Evolutionary conservation across 2,797 vertebrate species (phyloP), one percentile per base, ranked within the genome.

Genomic region (Denticeps clupeoides): DNA sequence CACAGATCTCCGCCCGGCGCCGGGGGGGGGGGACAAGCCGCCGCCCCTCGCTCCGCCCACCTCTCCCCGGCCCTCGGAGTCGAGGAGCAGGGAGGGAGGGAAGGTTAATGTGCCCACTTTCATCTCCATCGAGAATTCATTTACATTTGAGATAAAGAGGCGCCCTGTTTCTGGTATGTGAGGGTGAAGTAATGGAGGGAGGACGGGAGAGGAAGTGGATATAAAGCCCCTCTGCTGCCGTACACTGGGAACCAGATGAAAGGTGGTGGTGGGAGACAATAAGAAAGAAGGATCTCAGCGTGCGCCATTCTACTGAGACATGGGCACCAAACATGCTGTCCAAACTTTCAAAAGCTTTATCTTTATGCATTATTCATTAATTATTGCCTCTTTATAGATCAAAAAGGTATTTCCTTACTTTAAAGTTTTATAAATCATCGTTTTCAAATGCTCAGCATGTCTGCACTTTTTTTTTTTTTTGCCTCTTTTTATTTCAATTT

Each of bases 91-190:
- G 40, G 19, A 47, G 19, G 4, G n/a, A 51, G 50, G 37, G 83
- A 95, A 97, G 92, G 91, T 97, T 97, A 97, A 96, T 89, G 84
- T 88, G 84, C 84, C 72, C 74, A 89, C 93, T 98, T 98, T 98
- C 93, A 98, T 98, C 92, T 96, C 86, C 82, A 89, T 89, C 88
- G 88, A 90, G 91, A 97, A 93, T 96, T 95, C 88, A 98, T 98
- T 97, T 98, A 94, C 94, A 98, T 97, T 97, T 95, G 91, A 93
- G 91, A 97, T 97, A 92, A 95, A 96, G 93, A 97, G 90, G 90
- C 91, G 90, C 95, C 91, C 96, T 94, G 93, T 95, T 94, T 90
- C 93, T 96, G 90, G 89, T 89, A 91, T 93, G 89, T 78, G 90
- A 90, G 89, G 85, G 86, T 89, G 79, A 82, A 77, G 82, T 82